Evolutionary conservation across 2,888 invertebrate genomes (phyloP).

Genomic region (Salpingus planirostris): DNA sequence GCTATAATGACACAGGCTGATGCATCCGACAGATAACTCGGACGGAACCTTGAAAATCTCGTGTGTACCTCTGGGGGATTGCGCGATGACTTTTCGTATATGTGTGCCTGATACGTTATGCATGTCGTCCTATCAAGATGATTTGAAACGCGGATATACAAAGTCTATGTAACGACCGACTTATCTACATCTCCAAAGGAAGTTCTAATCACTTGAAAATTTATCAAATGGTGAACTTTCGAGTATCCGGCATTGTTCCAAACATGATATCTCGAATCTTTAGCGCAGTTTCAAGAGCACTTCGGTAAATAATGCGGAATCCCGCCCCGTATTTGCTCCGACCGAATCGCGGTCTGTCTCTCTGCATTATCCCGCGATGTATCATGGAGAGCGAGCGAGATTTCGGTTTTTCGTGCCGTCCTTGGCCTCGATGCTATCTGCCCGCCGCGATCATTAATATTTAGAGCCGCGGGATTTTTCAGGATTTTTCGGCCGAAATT

Average conservation of each 20-base stretch:
- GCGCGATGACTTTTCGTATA: no score
- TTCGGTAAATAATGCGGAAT: no score
- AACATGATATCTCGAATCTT: constrained; percentile 20
- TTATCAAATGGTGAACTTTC: constrained; percentile 32
- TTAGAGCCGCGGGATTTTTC: no score
- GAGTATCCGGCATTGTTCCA: constrained; percentile 29
- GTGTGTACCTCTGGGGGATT: constrained; percentile 8
- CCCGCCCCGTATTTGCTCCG: no score
- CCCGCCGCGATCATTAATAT: no score
- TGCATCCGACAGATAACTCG: constrained; percentile 25
- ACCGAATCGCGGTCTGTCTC: no score
- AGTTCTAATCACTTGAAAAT: constrained; percentile 32
- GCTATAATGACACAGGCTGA: constrained; percentile 33
- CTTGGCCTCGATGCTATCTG: no score
- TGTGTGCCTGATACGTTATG: constrained; percentile 1
- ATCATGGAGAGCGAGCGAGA: no score
- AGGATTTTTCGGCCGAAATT: no score
- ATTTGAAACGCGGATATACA: constrained; percentile 16
- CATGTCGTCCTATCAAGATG: constrained; percentile 10
- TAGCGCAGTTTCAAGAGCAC: constrained; percentile 16
- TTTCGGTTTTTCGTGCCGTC: no score
- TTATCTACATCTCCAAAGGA: constrained; percentile 33
- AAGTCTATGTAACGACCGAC: constrained; percentile 14
- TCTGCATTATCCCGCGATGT: no score
- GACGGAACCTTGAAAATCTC: constrained; percentile 18